Base-by-base conservation (phyloP, 2,888 invertebrate species). In the Phoronis australis region DNA sequence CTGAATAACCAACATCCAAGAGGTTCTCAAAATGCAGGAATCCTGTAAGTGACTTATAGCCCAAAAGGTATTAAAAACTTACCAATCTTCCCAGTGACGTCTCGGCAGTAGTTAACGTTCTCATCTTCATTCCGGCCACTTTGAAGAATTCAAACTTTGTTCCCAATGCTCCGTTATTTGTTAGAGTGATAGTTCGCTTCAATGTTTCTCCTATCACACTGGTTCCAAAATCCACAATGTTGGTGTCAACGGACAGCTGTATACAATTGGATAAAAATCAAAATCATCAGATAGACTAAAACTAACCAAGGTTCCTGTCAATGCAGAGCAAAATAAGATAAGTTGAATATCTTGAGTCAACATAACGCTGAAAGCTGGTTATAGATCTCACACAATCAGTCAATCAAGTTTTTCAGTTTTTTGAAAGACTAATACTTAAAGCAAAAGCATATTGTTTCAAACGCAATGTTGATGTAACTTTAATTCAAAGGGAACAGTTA, bases 181-280 rank as follows among this genome's bases (percentile, higher is more conserved):
- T 65, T 42, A 76, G 61, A 1, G 66, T 71, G 27, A 76, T 61
- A 6, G 68, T 64, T 48, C 66, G 60, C 48, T 64, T 67, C 39
- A 75, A 47, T 0, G 68, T 71, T 54, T 76, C 76, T 44, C 75
- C 77, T 47, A 76, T 75, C 3, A 77, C 76, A n/a, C 69, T 64
- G 1, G 71, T 71, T 9, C 74, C 76, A 65, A 74, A 75, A 43
- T 73, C 69, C 12, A 76, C 61, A 23, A 47, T 47, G n/a, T 54
- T 60, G 4, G 60, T 67, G 50, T 74, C 74, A 22, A 75, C 65
- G 12, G 57, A 60, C 38, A 77, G 53, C 77, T 77, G 55, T 18
- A 60, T n/a, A n/a, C n/a, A n/a, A n/a, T n/a, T n/a, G n/a, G n/a
- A n/a, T n/a, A n/a, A n/a, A 15, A 12, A 15, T 23, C 24, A 9